A percentile compares a stretch with the other conserved stretches of the same genome.
These are phyloP conservation scores for Phragmatobia fuliginosa DNA, from an alignment of 2,888 invertebrate species.

Conservation along the genomic window DNA sequence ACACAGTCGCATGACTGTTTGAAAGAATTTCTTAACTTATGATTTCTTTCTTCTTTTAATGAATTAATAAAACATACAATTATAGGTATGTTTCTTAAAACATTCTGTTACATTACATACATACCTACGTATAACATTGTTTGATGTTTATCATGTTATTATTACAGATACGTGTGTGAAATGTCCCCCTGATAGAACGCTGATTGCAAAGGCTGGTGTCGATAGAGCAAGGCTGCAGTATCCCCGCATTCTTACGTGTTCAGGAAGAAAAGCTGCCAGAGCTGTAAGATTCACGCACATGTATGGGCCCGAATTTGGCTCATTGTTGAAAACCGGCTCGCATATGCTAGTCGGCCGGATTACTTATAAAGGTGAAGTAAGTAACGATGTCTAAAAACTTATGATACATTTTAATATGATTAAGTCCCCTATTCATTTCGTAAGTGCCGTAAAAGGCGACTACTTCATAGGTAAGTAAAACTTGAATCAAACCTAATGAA, in stretches of 20 bases:
- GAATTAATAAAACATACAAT: background rate
- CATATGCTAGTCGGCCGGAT: constrained; percentile 74
- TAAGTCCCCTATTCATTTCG: no score
- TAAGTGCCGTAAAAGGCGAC: no score
- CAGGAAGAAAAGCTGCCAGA: constrained; percentile 63
- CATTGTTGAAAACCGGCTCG: constrained; percentile 72
- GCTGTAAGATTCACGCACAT: constrained; percentile 66
- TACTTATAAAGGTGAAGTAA: constrained; percentile 66
- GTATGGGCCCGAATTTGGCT: constrained; percentile 77
- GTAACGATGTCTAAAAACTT: constrained; percentile 24
- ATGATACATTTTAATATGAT: no score
- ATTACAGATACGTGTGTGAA: constrained; percentile 64
- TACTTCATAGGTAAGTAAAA: no score
- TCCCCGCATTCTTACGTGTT: constrained; percentile 70
- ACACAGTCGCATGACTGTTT: background rate
- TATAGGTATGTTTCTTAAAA: background rate
- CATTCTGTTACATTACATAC: background rate
- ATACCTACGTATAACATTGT: background rate
- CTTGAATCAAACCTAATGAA: no score
- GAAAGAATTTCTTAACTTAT: background rate
- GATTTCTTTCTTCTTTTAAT: background rate
- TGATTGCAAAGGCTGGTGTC: constrained; percentile 71
- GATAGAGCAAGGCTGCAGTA: constrained; percentile 69
- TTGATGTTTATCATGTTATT: constrained; percentile 1
- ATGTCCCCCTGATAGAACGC: constrained; percentile 78